phyloP scores from a whole-genome alignment of 2,113 vertebrate genomes.

The Pleuronectes platessa region DNA sequence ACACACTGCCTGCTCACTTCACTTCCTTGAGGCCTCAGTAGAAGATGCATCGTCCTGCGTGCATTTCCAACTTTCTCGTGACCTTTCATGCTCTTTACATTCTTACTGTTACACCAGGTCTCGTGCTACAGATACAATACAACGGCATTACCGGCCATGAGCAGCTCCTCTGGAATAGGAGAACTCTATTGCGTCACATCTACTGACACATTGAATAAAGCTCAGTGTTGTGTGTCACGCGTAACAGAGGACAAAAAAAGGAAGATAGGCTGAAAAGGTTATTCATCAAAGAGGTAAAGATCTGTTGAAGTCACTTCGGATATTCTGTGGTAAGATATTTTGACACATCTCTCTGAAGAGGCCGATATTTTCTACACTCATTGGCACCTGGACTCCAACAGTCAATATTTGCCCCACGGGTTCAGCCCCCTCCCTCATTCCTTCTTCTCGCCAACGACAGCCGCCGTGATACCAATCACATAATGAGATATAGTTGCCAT shows the following conservation, averaged over 20 bases:
- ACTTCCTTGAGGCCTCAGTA: neutral
- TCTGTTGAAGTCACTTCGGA: slow-evolving; percentile 38
- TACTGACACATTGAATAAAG: too few species aligned
- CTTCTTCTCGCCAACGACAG: slow-evolving; percentile 41
- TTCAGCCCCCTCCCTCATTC: slow-evolving; percentile 12
- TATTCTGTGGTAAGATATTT: slow-evolving; percentile 12
- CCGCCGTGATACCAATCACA: slow-evolving; percentile 49
- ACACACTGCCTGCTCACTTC: neutral
- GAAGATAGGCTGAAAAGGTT: too few species aligned
- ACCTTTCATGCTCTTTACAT: slow-evolving; percentile 2
- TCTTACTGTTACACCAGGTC: neutral
- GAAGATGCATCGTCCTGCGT: neutral
- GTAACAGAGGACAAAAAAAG: too few species aligned
- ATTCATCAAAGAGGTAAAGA: slow-evolving; percentile 6
- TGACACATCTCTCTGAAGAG: slow-evolving; percentile 42
- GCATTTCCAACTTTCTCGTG: neutral
- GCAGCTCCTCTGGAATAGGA: neutral
- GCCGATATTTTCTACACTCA: slow-evolving; percentile 36
- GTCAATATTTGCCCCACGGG: slow-evolving; percentile 44
- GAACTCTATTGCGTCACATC: neutral
- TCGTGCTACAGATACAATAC: neutral
- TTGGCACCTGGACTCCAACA: slow-evolving; percentile 27
- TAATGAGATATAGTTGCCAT: slow-evolving; percentile 72
- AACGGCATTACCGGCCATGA: neutral
- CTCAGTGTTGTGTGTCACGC: too few species aligned